Evolutionary conservation across 1,140 invertebrate species (phyloP).

Genomic region (Limonius californicus): DNA sequence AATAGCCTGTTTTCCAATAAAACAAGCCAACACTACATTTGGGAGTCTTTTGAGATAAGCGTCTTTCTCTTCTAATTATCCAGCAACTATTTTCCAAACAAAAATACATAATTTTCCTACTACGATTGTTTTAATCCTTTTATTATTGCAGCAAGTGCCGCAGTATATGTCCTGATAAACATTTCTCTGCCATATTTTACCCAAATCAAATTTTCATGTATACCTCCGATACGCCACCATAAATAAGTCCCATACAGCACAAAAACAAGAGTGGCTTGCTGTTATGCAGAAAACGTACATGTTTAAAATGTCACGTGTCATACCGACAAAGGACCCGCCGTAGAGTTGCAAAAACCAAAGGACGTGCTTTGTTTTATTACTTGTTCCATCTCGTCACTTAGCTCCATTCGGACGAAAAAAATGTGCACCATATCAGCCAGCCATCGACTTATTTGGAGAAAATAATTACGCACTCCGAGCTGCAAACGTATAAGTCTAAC

Average conservation of each 20-base stretch:
- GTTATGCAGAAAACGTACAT: conserved; percentile 1
- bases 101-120: no score
- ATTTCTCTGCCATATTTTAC: no score
- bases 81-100: no score
- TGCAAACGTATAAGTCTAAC: background rate
- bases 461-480: background rate
- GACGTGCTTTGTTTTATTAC: conserved; percentile 8
- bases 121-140: no score
- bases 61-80: no score
- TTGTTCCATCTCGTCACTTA: background rate
- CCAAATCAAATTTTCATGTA: no score
- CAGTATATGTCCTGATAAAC: no score
- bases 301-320: conserved; percentile 1
- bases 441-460: conserved; percentile 6
- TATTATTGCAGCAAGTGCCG: no score
- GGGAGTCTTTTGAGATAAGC: no score
- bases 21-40: no score
- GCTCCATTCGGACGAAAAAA: background rate
- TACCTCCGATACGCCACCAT: no score
- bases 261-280: background rate
- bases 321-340: background rate
- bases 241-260: background rate
- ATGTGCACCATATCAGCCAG: background rate
- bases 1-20: no score
- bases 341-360: conserved; percentile 1